A percentile compares a stretch with the other conserved stretches of the same genome.
phyloP scores from a whole-genome alignment of 2,888 invertebrate species.

The Polyploca ridens region DNA sequence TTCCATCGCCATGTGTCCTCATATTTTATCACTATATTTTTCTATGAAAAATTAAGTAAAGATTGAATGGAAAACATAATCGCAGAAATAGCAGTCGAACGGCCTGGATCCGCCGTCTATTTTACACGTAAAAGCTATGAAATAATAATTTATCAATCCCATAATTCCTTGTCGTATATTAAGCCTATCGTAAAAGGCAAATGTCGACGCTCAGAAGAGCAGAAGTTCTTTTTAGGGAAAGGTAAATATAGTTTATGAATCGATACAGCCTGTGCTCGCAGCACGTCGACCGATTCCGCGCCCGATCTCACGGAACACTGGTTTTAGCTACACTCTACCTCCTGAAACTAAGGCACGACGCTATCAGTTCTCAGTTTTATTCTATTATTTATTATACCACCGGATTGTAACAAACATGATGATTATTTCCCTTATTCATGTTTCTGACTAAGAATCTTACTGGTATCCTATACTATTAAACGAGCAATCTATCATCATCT shows the following conservation, averaged over 20 bases:
- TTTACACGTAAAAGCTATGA: too few species aligned
- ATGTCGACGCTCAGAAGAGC: background rate
- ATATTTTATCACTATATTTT: too few species aligned
- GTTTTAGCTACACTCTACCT: conserved; percentile 44
- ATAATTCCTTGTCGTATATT: background rate
- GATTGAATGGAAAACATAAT: too few species aligned
- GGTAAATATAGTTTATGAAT: conserved; percentile 26
- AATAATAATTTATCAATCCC: background rate
- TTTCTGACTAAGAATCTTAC: too few species aligned
- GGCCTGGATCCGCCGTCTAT: too few species aligned
- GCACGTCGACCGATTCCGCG: conserved; percentile 39
- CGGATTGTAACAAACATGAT: background rate
- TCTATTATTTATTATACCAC: background rate
- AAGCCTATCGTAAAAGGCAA: background rate
- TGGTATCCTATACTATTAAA: too few species aligned
- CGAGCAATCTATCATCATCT: too few species aligned
- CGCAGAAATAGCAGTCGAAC: too few species aligned
- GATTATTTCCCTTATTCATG: background rate
- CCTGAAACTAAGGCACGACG: conserved; percentile 32
- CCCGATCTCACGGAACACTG: conserved; percentile 67
- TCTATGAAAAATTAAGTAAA: too few species aligned
- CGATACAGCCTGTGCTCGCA: conserved; percentile 40
- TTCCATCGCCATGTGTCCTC: too few species aligned
- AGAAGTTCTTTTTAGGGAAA: background rate
- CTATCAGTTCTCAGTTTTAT: background rate